Conservation (phyloP, 2,113 vertebrate species). For the Mormyrus iriodes region DNA sequence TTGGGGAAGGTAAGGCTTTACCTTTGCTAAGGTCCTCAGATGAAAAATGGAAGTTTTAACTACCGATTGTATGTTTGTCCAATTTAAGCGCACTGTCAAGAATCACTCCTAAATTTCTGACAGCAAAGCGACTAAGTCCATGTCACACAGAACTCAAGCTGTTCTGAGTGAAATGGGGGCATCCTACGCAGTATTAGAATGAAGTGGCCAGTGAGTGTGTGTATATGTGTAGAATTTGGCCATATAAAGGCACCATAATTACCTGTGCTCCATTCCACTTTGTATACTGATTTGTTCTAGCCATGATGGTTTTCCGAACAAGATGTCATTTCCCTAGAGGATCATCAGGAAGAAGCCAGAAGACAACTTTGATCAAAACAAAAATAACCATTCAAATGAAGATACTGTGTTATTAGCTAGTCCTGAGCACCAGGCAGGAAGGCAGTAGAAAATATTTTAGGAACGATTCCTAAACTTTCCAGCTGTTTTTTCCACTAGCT, state of each 20-base stretch:
- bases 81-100: too few relatives aligned
- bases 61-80: too few relatives aligned
- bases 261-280: neutral
- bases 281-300: neutral
- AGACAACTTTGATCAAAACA: neutral
- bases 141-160: neutral
- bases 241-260: neutral
- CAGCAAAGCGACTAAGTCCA: neutral
- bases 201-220: neutral
- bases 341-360: neutral
- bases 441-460: neutral
- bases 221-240: neutral
- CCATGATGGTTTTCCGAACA: neutral
- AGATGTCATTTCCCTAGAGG: neutral
- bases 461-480: neutral
- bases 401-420: neutral
- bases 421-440: neutral
- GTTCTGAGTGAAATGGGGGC: neutral
- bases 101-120: too few relatives aligned
- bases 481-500: neutral
- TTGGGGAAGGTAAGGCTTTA: too few relatives aligned
- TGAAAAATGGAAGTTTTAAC: too few relatives aligned
- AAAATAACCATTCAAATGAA: neutral
- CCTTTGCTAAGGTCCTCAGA: too few relatives aligned
- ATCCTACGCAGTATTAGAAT: neutral